Evolutionary conservation across 1,140 invertebrate species (phyloP).

Genomic region (Phenacoccus solenopsis): DNA sequence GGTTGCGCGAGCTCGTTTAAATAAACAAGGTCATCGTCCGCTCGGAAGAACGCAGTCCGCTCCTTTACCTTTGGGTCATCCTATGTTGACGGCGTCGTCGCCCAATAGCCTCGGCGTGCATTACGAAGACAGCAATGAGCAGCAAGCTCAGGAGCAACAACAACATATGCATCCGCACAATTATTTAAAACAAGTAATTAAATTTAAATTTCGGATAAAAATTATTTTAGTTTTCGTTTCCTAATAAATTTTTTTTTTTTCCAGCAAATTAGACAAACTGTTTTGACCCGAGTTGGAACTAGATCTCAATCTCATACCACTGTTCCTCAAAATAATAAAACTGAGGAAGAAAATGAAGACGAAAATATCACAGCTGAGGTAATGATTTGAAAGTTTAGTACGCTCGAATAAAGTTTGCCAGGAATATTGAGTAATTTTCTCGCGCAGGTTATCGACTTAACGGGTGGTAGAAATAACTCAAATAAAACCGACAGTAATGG

Average conservation of each 20-base stretch:
- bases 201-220: neutral
- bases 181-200: conserved; percentile 46
- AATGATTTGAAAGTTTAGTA: neutral
- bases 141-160: conserved; percentile 44
- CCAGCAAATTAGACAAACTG: conserved; percentile 81
- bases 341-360: conserved; percentile 18
- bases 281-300: conserved; percentile 61
- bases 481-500: neutral
- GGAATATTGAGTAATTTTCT: neutral
- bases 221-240: neutral
- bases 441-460: conserved; percentile 55
- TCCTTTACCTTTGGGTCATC: conserved; percentile 86
- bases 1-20: conserved; percentile 49
- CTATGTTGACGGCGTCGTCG: conserved; percentile 54
- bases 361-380: neutral
- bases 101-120: conserved; percentile 35
- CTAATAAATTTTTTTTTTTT: conserved; percentile 19
- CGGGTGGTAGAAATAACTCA: conserved; percentile 32
- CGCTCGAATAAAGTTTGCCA: neutral
- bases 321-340: conserved; percentile 17
- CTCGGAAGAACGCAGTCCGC: conserved; percentile 86
- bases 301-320: conserved; percentile 41
- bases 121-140: conserved; percentile 41
- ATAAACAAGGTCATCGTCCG: conserved; percentile 60
- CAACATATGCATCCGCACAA: conserved; percentile 43